Evolutionary conservation across 2,797 vertebrate genomes (phyloP).

Genomic region (Gephyroberyx darwinii): DNA sequence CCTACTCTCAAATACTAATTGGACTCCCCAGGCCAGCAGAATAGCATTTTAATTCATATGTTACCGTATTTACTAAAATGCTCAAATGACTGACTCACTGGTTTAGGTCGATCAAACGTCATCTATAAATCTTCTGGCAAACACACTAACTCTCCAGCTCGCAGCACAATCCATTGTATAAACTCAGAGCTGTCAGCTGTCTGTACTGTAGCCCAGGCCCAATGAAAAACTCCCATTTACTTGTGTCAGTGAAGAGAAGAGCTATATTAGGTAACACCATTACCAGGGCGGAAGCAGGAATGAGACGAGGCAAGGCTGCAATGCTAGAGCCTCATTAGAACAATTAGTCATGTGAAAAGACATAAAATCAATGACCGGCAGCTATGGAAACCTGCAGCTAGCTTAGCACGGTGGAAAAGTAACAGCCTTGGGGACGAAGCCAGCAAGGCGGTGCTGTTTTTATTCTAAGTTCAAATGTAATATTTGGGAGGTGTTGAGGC

Average conservation of each 20-base stretch:
- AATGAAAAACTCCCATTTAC: not conserved
- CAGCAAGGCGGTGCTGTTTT: too few relatives aligned
- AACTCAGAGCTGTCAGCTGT: not conserved
- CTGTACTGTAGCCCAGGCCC: not conserved
- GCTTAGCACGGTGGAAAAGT: not conserved
- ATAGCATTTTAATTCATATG: too few relatives aligned
- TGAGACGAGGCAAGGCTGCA: conserved; percentile 4
- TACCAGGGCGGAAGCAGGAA: conserved; percentile 5
- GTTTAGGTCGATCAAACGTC: conserved; percentile 23
- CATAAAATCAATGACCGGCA: conserved; percentile 43
- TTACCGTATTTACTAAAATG: too few relatives aligned
- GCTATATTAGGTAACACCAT: conserved; percentile 18
- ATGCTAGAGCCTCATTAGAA: conserved; percentile 40
- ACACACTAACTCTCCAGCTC: conserved; percentile 8
- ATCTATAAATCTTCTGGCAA: conserved; percentile 20
- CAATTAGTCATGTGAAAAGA: conserved; percentile 30
- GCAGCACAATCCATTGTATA: not conserved
- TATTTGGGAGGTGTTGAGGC: not conserved
- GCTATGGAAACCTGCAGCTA: conserved; percentile 7
- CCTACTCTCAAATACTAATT: too few relatives aligned
- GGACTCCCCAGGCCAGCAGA: too few relatives aligned
- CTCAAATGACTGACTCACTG: not conserved
- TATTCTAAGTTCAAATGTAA: too few relatives aligned
- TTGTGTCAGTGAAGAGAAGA: not conserved
- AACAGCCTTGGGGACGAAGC: not conserved